Conservation (phyloP, 2,888 invertebrate species). For the Nomada ruficornis region DNA sequence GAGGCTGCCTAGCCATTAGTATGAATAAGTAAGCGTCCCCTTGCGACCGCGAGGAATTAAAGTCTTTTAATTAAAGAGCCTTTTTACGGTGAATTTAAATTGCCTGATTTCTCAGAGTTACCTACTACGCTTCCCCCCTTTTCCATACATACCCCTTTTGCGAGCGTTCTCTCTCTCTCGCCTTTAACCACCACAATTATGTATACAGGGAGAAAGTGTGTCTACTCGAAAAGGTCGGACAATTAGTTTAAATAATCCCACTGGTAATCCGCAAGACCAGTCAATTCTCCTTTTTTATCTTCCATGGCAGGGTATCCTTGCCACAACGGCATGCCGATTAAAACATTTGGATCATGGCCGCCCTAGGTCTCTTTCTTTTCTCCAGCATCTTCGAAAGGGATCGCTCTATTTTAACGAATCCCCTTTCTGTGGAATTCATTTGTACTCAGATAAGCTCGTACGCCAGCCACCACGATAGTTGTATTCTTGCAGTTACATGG, state of each 20-base stretch:
- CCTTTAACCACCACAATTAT: slow-evolving; percentile 42
- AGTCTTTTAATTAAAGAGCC: slow-evolving; percentile 81
- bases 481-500: slow-evolving; percentile 15
- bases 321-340: slow-evolving; percentile 33
- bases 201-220: slow-evolving; percentile 57
- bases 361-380: neutral
- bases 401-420: slow-evolving; percentile 27
- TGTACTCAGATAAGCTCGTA: slow-evolving; percentile 1
- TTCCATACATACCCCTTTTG: slow-evolving; percentile 26
- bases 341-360: slow-evolving; percentile 37
- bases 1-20: slow-evolving; percentile 77
- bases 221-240: slow-evolving; percentile 39
- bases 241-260: slow-evolving; percentile 70
- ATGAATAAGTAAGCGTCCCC: slow-evolving; percentile 78
- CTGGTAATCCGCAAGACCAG: slow-evolving; percentile 36
- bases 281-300: slow-evolving; percentile 21
- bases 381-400: slow-evolving; percentile 21
- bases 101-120: slow-evolving; percentile 78
- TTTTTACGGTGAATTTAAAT: slow-evolving; percentile 82
- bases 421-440: slow-evolving; percentile 32
- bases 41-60: slow-evolving; percentile 76
- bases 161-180: slow-evolving; percentile 12
- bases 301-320: neutral
- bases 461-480: neutral
- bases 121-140: slow-evolving; percentile 43